phyloP scores from a whole-genome alignment of 2,888 invertebrate species.

The Phortica magna region DNA sequence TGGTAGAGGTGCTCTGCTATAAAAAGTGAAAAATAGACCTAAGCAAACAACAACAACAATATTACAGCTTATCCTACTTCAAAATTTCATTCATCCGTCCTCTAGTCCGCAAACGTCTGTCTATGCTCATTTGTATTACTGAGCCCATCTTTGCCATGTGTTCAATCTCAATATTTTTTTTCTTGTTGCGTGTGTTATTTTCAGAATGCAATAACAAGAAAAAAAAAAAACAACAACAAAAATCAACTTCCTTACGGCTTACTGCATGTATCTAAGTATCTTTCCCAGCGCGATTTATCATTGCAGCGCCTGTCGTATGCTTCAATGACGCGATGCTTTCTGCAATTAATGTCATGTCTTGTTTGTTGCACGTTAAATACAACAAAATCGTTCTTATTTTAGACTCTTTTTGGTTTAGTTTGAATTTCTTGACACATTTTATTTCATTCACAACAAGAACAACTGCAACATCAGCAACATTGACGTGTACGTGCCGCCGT shows the following conservation, averaged over 20 bases:
- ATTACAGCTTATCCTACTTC: not conserved
- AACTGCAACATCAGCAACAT: constrained; percentile 30
- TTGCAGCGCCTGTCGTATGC: not conserved
- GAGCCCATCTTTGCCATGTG: not conserved
- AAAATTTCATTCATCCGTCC: not conserved
- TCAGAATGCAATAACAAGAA: not conserved
- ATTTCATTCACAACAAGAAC: not conserved
- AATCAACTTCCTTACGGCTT: not conserved
- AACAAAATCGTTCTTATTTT: not conserved
- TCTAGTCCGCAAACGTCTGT: not conserved
- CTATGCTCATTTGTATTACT: too few species aligned
- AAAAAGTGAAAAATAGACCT: not conserved
- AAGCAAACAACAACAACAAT: not conserved
- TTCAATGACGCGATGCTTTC: not conserved
- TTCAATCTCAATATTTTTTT: not conserved
- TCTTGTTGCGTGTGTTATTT: not conserved
- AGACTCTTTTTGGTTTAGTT: constrained; percentile 1
- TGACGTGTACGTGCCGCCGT: constrained; percentile 37
- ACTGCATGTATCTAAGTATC: not conserved
- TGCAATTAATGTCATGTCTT: not conserved
- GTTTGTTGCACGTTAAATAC: too few species aligned
- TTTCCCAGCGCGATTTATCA: not conserved
- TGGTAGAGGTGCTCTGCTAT: too few species aligned
- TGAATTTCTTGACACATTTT: constrained; percentile 1
- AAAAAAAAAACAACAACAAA: not conserved